Evolutionary conservation across 2,113 vertebrate species (phyloP), one percentile per base, ranked within the genome.

Genomic region (Echinops telfairi): DNA sequence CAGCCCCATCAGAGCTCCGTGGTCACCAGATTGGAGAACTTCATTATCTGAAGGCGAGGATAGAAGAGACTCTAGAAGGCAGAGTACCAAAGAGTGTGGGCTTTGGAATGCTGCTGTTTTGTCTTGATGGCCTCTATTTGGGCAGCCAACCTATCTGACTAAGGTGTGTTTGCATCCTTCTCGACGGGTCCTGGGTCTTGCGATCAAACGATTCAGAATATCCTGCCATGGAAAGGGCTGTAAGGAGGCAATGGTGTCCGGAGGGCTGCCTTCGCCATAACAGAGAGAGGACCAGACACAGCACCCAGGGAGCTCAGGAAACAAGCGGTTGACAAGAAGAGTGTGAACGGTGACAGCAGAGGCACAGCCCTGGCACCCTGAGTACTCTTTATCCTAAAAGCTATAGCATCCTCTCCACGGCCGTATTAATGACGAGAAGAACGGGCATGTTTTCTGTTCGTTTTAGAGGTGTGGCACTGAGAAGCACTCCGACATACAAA

Each of bases 41-140:
- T 38, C 36, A 47, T 82, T 76, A 71, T 62, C 64, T 40, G 71
- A 90, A 79, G 64, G 31, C 64, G 60, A 60, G 31, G 70, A 53
- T 20, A 58, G 77, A 78, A 38, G 33, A 70, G 27, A 19, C 60
- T 25, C 27, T 57, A 58, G 58, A 31, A 88, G 38, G 38, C 66
- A 75, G 80, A 14, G 3, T 4, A 23, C 25, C 31, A 89, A 76
- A 47, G 8, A 27, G 3, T 3, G 11, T 11, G 15, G 4, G 83
- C 68, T 91, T 79, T 33, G 38, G n/a, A 77, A 38, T 22, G 15
- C 43, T 71, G 66, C 82, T 94, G 27, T 92, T 94, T 89, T 93
- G 87, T 91, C 73, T 94, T 76, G 81, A 82, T 6, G 76, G 57
- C 15, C 29, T 80, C 27, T 79, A 29, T 78, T 92, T 95, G 66